These are phyloP conservation scores for Chrysemys picta DNA, from an alignment of 2,113 vertebrate genomes.

Conservation along the genomic window DNA sequence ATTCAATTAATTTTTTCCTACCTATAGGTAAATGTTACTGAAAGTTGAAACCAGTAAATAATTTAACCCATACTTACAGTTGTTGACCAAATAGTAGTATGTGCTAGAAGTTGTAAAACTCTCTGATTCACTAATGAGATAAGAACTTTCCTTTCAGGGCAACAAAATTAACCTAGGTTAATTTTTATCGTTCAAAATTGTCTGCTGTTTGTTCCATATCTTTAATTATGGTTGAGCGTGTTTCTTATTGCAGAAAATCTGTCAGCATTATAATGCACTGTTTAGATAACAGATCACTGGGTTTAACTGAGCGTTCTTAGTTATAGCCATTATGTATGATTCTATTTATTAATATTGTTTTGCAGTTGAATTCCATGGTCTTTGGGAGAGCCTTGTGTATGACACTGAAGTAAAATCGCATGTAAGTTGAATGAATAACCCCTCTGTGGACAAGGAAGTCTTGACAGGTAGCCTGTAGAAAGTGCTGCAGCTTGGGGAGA, in stretches of 20 bases:
- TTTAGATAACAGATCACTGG: not conserved
- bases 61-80: not conserved
- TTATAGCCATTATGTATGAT: no score
- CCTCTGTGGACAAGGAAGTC: not conserved
- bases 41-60: not conserved
- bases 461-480: not conserved
- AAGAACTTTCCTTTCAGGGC: not conserved
- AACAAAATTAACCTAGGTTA: not conserved
- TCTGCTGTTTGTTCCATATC: not conserved
- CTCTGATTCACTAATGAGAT: not conserved
- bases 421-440: conserved; percentile 75
- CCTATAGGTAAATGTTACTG: not conserved
- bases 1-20: not conserved
- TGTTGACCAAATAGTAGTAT: not conserved
- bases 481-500: not conserved
- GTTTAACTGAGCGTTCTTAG: not conserved
- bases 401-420: conserved; percentile 91
- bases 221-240: not conserved
- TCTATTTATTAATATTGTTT: conserved; percentile 60
- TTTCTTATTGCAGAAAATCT: not conserved
- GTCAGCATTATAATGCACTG: not conserved
- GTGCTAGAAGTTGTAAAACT: not conserved
- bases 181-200: not conserved
- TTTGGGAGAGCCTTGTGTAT: conserved; percentile 97
- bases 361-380: conserved; percentile 93